Conservation (phyloP, 1,140 invertebrate species). For the Drosophila fuyamai region DNA sequence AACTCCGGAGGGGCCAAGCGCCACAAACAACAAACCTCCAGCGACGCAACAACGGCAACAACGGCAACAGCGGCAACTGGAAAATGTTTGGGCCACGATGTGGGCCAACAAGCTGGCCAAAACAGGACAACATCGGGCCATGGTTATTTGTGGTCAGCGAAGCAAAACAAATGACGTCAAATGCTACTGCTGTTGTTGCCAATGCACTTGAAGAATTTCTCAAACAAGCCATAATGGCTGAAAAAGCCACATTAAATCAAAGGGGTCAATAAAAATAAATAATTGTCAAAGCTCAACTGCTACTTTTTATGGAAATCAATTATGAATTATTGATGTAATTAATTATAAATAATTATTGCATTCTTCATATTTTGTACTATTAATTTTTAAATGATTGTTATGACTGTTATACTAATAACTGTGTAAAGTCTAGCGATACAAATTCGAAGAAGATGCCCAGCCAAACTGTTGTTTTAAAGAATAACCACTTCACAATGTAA, state of each 20-base stretch:
- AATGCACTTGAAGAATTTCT: conserved; percentile 2
- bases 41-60: conserved; percentile 3
- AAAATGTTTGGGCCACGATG: conserved; percentile 34
- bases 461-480: no score
- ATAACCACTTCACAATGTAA: no score
- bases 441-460: no score
- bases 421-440: no score
- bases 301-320: no score
- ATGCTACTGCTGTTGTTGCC: conserved; percentile 37
- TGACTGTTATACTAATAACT: no score
- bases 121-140: conserved; percentile 60
- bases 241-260: neutral
- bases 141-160: conserved; percentile 79
- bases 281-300: no score
- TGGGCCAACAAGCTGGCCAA: conserved; percentile 18
- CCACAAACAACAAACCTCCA: neutral
- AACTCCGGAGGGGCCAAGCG: neutral
- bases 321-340: no score
- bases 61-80: conserved; percentile 12
- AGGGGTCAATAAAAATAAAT: neutral
- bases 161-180: conserved; percentile 78
- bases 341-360: no score
- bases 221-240: neutral
- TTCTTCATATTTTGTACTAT: no score
- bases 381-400: no score